Evolutionary conservation across 2,888 invertebrate species (phyloP), one percentile per base, ranked within the genome.

Genomic region (Eudasyphora cyanicolor): DNA sequence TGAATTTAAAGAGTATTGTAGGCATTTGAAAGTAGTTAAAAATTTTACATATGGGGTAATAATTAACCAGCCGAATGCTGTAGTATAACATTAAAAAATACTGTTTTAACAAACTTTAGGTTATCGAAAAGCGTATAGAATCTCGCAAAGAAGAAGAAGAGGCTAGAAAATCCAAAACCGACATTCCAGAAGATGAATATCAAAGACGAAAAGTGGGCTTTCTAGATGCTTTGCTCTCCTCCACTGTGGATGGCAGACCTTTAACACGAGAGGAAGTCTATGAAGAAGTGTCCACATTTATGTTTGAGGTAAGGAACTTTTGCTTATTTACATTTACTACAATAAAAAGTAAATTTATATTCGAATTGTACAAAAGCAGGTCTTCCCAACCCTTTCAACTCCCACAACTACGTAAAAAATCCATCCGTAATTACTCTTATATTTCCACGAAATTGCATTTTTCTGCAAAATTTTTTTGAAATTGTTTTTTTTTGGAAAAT

Each of bases 1-100:
- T n/a, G 92, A 92, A 5, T 95, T 94, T 38, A 91, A 91, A 27
- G 90, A 92, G 19, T 93, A 94, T 86, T 89, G 80, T 3, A 89
- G 87, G 29, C 88, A 90, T 0, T 78, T 93, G 7, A 90, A 90
- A 77, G 87, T 89, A 0, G 85, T 93, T 0, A 90, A 91, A 73
- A 87, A 89, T 32, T 92, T 91, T 51, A 92, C 91, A 14, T 88
- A 88, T 49, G 88, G 89, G 3, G 89, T 88, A 79, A 80, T 82
- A 3, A 67, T 27, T n/a, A n/a, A n/a, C n/a, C n/a, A n/a, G n/a
- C n/a, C n/a, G n/a, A n/a, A n/a, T n/a, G n/a, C n/a, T n/a, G n/a
- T n/a, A n/a, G n/a, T n/a, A n/a, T n/a, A n/a, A n/a, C n/a, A n/a
- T n/a, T n/a, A n/a, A n/a, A n/a, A n/a, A n/a, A n/a, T n/a, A 35